These are phyloP conservation scores for Chaenocephalus aceratus DNA, from an alignment of 2,113 vertebrate species.

Conservation along the genomic window DNA sequence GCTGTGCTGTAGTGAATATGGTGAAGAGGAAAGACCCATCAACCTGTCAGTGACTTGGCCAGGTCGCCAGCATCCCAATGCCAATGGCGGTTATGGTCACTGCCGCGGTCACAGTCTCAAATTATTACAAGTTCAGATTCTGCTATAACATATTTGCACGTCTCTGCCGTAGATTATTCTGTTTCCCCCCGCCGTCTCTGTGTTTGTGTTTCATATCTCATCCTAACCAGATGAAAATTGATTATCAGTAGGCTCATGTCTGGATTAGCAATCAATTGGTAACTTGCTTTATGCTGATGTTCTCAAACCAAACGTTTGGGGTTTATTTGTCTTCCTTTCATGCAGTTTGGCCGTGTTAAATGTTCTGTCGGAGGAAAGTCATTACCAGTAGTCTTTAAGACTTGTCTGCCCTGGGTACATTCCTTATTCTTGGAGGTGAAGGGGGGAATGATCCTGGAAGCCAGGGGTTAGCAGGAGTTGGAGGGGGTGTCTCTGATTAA, in stretches of 20 bases:
- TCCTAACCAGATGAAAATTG: constrained; percentile 49
- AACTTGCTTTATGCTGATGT: constrained; percentile 55
- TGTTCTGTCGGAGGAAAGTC: constrained; percentile 71
- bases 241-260: constrained; percentile 47
- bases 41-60: constrained; percentile 73
- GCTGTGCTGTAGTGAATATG: constrained; percentile 36
- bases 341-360: constrained; percentile 65
- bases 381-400: constrained; percentile 69
- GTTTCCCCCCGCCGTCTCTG: neutral
- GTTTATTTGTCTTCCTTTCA: constrained; percentile 63
- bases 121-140: constrained; percentile 65
- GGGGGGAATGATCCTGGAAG: constrained; percentile 12
- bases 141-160: constrained; percentile 29
- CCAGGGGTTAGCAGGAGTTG: neutral
- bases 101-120: constrained; percentile 57
- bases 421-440: constrained; percentile 49
- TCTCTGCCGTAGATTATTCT: constrained; percentile 39
- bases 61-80: constrained; percentile 27
- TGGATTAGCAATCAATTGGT: constrained; percentile 58
- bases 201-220: constrained; percentile 46
- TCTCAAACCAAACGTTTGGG: constrained; percentile 42
- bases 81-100: constrained; percentile 65
- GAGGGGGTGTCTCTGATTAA: constrained; percentile 73
- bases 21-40: constrained; percentile 65
- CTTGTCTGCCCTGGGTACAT: constrained; percentile 66